These are phyloP conservation scores for Dendrolimus kikuchii DNA, from an alignment of 1,140 invertebrate species.

Conservation along the genomic window DNA sequence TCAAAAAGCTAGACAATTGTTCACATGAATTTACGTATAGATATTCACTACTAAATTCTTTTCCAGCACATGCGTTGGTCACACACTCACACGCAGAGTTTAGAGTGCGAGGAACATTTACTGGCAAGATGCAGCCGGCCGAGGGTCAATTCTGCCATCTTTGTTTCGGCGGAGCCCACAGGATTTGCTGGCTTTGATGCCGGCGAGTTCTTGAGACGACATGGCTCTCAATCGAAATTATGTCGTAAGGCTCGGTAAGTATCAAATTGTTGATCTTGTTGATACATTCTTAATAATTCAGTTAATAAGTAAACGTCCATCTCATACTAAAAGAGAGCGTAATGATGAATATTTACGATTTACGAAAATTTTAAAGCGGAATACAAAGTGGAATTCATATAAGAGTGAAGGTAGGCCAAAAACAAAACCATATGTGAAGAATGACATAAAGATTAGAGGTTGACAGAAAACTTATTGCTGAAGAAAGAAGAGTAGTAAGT, in stretches of 20 bases:
- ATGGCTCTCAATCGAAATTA: slow-evolving; percentile 83
- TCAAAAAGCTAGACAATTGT: too few relatives aligned
- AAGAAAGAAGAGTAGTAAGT: not conserved
- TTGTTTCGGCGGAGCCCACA: slow-evolving; percentile 80
- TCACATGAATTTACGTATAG: too few relatives aligned
- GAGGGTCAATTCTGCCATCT: slow-evolving; percentile 84
- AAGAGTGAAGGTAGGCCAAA: not conserved
- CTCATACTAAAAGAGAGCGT: too few relatives aligned
- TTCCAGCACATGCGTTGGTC: slow-evolving; percentile 82
- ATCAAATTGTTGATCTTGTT: too few relatives aligned
- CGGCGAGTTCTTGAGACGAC: slow-evolving; percentile 81
- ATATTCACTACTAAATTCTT: slow-evolving; percentile 15
- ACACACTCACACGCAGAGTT: slow-evolving; percentile 72
- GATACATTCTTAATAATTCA: too few relatives aligned
- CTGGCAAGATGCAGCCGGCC: slow-evolving; percentile 76
- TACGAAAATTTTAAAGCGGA: too few relatives aligned
- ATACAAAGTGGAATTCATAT: too few relatives aligned
- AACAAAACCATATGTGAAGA: not conserved
- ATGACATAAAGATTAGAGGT: too few relatives aligned
- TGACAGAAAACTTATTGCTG: too few relatives aligned
- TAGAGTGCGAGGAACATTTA: slow-evolving; percentile 73
- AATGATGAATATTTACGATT: too few relatives aligned
- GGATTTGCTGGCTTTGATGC: slow-evolving; percentile 83
- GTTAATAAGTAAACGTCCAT: too few relatives aligned
- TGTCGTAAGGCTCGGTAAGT: slow-evolving; percentile 82